A percentile compares a stretch with the other conserved stretches of the same genome.
Evolutionary conservation across 2,888 invertebrate genomes (phyloP).

Genomic region (Pterostichus niger): DNA sequence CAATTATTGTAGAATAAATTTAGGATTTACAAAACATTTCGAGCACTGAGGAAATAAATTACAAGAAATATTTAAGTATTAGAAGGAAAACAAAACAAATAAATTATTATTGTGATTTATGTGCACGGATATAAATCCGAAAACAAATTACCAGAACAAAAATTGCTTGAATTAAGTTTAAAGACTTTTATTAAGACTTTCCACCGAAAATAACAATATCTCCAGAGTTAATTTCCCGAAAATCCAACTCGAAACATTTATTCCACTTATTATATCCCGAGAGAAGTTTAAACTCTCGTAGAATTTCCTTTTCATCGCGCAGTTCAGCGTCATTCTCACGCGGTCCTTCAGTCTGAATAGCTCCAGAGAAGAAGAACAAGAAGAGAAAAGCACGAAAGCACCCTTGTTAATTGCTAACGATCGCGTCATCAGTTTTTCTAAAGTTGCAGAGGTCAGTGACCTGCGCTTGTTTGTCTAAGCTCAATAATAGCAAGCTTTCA

Average conservation of each 20-base stretch:
- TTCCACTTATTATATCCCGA: background rate
- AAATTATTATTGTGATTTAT: constrained; percentile 32
- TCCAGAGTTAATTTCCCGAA: constrained; percentile 21
- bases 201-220: constrained; percentile 13
- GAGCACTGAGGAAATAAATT: background rate
- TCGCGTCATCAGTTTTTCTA: constrained; percentile 58
- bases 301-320: constrained; percentile 1
- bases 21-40: background rate
- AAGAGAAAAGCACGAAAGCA: constrained; percentile 12
- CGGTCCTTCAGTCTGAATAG: constrained; percentile 3
- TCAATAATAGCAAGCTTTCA: background rate
- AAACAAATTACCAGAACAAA: constrained; percentile 8
- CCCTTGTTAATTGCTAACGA: constrained; percentile 62
- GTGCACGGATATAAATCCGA: constrained; percentile 23
- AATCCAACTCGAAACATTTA: constrained; percentile 9
- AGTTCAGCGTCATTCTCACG: constrained; percentile 31
- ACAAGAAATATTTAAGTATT: background rate
- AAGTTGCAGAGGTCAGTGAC: constrained; percentile 47
- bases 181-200: constrained; percentile 39
- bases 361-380: constrained; percentile 6
- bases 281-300: background rate
- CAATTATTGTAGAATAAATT: too few relatives aligned
- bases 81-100: background rate
- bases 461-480: constrained; percentile 55
- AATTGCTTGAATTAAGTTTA: constrained; percentile 11